Conservation (phyloP, 2,797 vertebrate genomes). For the Euthynnus affinis region DNA sequence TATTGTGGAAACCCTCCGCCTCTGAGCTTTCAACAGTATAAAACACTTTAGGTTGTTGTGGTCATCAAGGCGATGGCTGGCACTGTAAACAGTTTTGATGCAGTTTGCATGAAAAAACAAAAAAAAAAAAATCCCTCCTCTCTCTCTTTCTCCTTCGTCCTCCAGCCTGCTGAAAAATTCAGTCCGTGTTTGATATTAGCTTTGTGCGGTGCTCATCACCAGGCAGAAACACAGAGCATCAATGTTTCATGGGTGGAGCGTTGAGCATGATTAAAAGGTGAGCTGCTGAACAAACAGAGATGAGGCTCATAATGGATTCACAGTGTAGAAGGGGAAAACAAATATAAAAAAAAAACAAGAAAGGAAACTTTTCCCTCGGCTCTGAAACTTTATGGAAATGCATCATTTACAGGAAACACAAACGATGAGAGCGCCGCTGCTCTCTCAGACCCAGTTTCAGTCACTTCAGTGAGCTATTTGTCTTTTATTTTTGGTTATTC, state of each 20-base stretch:
- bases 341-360: background rate
- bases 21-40: background rate
- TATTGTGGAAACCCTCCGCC: background rate
- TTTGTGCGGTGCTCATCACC: conserved; percentile 26
- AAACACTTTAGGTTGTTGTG: background rate
- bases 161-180: conserved; percentile 41
- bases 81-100: conserved; percentile 6
- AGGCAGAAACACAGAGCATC: conserved; percentile 49
- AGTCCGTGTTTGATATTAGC: conserved; percentile 53
- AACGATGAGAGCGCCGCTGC: background rate
- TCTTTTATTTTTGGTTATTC: background rate
- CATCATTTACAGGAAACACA: conserved; percentile 24
- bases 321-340: background rate
- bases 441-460: no score
- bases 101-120: no score
- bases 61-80: background rate
- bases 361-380: background rate
- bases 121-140: background rate
- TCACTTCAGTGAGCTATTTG: background rate
- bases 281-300: conserved; percentile 45
- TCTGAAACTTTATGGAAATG: conserved; percentile 24
- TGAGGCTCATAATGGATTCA: conserved; percentile 50
- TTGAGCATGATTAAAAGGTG: conserved; percentile 54
- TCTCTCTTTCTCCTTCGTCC: conserved; percentile 14
- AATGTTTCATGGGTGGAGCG: conserved; percentile 66